These are phyloP conservation scores for Agapostemon virescens DNA, from an alignment of 2,888 invertebrate genomes.

Conservation along the genomic window DNA sequence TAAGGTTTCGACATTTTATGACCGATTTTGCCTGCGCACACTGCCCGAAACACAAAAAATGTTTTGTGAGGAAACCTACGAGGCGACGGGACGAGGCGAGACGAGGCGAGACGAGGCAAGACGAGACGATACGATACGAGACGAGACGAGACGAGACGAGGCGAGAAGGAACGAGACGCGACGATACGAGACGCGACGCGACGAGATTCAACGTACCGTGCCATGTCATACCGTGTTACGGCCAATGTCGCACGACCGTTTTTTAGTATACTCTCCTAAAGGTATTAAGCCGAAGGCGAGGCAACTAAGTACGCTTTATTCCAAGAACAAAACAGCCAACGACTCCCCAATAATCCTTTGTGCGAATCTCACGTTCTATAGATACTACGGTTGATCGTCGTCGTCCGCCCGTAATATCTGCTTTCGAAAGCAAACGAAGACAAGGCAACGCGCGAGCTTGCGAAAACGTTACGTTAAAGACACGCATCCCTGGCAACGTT, in stretches of 20 bases:
- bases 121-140: not conserved
- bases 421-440: conserved; percentile 2
- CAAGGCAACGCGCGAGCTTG: not conserved
- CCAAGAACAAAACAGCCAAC: conserved; percentile 65
- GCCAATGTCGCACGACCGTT: conserved; percentile 46
- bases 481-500: too few species aligned
- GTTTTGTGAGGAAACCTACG: not conserved
- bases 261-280: conserved; percentile 51
- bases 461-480: too few species aligned
- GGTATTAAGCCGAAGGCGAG: conserved; percentile 58
- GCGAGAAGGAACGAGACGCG: not conserved
- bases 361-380: conserved; percentile 24
- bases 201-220: not conserved
- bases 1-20: conserved; percentile 47
- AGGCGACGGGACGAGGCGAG: not conserved
- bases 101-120: not conserved
- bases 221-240: conserved; percentile 2
- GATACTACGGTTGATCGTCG: conserved; percentile 17
- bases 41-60: conserved; percentile 22
- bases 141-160: not conserved
- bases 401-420: not conserved
- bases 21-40: conserved; percentile 17
- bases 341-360: conserved; percentile 70
- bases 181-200: not conserved
- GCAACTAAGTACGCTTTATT: conserved; percentile 66